Conservation (phyloP, 2,113 vertebrate genomes). For the Microcebus jonahi region DNA sequence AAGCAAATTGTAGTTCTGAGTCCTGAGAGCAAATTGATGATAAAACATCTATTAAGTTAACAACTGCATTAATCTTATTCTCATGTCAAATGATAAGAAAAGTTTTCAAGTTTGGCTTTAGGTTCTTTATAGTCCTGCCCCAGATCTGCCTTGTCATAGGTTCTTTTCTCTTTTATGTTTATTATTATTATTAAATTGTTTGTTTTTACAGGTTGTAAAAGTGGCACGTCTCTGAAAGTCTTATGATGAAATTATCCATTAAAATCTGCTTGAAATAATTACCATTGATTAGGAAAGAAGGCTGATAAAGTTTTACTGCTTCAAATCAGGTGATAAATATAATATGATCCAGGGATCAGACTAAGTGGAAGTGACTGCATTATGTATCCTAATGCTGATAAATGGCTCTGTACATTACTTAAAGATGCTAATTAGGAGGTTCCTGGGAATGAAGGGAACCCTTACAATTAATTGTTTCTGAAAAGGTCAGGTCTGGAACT, state of each 20-base stretch:
- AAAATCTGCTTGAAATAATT: conserved; percentile 58
- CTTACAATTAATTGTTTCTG: conserved; percentile 6
- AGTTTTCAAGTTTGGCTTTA: neutral
- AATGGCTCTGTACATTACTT: conserved; percentile 23
- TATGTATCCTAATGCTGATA: neutral
- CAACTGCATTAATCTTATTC: neutral
- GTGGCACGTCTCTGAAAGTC: neutral
- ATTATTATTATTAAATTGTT: neutral
- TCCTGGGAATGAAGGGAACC: conserved; percentile 17
- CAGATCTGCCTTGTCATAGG: neutral
- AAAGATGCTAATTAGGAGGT: conserved; percentile 46
- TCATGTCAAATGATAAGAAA: neutral
- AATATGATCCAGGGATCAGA: neutral
- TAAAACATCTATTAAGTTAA: neutral
- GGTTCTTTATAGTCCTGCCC: neutral
- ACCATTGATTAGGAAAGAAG: conserved; percentile 41
- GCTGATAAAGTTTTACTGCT: conserved; percentile 26
- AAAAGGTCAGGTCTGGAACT: conserved; percentile 52
- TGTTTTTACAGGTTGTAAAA: conserved; percentile 35
- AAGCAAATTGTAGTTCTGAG: neutral
- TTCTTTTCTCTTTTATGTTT: neutral
- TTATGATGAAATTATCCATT: conserved; percentile 53
- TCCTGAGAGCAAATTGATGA: neutral
- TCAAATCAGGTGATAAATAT: conserved; percentile 42
- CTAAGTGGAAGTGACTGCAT: conserved; percentile 50